phyloP scores from a whole-genome alignment of 2,797 vertebrate genomes.

The Hypotaenidia okinawae region DNA sequence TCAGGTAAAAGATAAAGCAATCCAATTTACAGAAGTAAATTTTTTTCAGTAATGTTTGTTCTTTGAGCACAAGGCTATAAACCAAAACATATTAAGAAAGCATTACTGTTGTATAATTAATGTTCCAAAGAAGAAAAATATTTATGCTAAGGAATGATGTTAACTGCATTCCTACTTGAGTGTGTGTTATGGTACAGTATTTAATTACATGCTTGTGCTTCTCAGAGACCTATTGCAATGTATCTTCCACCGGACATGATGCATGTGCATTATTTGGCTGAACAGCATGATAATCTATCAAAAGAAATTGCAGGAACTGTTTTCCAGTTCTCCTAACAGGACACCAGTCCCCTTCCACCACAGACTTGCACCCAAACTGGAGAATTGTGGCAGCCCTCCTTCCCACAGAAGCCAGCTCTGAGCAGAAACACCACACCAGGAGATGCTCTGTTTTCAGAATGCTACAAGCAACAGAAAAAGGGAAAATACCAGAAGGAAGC shows the following conservation, averaged over 20 bases:
- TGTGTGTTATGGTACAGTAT: neutral
- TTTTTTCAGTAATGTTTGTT: neutral
- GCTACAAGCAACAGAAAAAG: neutral
- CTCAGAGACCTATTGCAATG: neutral
- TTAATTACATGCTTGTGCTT: constrained; percentile 26
- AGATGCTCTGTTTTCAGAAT: neutral
- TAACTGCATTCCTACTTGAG: constrained; percentile 25
- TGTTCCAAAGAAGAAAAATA: constrained; percentile 40
- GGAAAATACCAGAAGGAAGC: neutral
- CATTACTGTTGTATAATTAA: neutral
- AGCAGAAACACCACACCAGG: neutral
- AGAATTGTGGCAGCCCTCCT: neutral
- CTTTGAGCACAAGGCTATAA: constrained; percentile 9
- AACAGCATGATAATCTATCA: neutral
- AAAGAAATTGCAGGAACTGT: neutral
- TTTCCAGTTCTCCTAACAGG: neutral
- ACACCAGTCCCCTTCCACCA: neutral
- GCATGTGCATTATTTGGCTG: neutral
- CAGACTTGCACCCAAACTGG: neutral
- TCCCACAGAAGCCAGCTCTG: neutral
- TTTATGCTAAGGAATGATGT: neutral
- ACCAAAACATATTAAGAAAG: neutral
- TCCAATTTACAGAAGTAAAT: neutral
- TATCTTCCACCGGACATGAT: neutral
- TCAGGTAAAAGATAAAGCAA: neutral